phyloP scores from a whole-genome alignment of 2,797 vertebrate species.

The Crax fasciolata region DNA sequence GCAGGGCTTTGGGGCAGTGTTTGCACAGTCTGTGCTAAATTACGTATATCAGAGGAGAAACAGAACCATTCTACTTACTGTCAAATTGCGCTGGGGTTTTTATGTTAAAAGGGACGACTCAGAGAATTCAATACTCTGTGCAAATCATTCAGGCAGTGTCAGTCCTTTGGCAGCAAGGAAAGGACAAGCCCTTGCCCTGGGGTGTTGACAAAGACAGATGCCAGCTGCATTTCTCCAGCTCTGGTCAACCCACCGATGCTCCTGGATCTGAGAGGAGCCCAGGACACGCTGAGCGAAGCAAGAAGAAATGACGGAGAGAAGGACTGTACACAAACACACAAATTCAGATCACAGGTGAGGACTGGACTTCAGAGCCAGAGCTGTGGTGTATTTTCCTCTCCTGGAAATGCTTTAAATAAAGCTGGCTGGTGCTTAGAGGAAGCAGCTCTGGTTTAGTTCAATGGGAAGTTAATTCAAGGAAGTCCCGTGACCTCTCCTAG shows the following conservation, averaged over 20 bases:
- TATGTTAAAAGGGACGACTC: neutral
- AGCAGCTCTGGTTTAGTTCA: neutral
- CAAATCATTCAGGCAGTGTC: neutral
- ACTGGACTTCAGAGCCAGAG: neutral
- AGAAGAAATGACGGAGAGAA: neutral
- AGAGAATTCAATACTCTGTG: neutral
- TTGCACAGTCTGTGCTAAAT: neutral
- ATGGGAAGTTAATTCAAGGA: neutral
- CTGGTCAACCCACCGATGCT: neutral
- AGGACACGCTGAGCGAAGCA: neutral
- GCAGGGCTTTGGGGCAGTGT: neutral
- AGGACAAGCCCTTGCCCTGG: constrained; percentile 53
- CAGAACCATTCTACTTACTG: neutral
- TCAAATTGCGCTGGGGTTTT: neutral
- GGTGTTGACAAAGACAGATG: neutral
- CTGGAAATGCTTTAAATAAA: neutral
- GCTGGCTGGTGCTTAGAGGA: neutral
- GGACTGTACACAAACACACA: neutral
- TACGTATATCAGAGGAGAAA: neutral
- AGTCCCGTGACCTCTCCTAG: neutral
- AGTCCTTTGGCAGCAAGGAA: constrained; percentile 33
- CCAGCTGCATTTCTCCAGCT: neutral
- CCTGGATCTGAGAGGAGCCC: neutral
- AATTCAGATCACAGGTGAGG: neutral
- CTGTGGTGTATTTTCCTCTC: fast-evolving